A percentile compares a stretch with the other conserved stretches of the same genome.
Conservation (phyloP, 2,797 vertebrate species). For the Cephalopachus bancanus region DNA sequence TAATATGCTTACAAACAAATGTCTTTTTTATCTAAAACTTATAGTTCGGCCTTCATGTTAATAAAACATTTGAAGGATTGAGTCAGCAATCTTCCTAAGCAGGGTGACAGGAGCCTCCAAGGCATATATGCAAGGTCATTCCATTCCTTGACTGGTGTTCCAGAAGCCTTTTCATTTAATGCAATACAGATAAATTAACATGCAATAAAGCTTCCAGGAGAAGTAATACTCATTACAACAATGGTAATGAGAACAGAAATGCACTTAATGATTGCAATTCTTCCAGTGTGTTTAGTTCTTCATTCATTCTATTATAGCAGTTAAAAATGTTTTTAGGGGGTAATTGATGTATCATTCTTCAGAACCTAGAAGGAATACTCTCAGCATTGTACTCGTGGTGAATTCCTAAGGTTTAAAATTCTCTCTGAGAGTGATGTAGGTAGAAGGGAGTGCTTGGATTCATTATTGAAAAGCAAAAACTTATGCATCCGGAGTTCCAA, state of each 20-base stretch:
- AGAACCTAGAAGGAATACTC: background rate
- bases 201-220: background rate
- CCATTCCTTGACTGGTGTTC: background rate
- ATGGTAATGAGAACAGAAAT: background rate
- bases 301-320: slow-evolving; percentile 23
- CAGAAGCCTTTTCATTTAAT: background rate
- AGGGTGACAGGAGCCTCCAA: background rate
- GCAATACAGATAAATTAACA: background rate
- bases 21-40: slow-evolving; percentile 9
- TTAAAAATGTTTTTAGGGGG: slow-evolving; percentile 15
- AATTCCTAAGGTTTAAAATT: slow-evolving; percentile 31
- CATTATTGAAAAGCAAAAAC: background rate
- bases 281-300: slow-evolving; percentile 19
- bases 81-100: slow-evolving; percentile 2
- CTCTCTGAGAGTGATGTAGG: background rate
- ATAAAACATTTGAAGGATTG: background rate
- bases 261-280: background rate
- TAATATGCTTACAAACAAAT: background rate
- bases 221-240: background rate
- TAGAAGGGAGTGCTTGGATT: background rate
- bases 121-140: background rate
- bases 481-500: background rate
- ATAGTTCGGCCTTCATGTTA: slow-evolving; percentile 1
- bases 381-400: background rate
- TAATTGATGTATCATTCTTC: background rate